These are phyloP conservation scores for Pogonomyrmex californicus DNA, from an alignment of 1,140 invertebrate species.

Conservation along the genomic window DNA sequence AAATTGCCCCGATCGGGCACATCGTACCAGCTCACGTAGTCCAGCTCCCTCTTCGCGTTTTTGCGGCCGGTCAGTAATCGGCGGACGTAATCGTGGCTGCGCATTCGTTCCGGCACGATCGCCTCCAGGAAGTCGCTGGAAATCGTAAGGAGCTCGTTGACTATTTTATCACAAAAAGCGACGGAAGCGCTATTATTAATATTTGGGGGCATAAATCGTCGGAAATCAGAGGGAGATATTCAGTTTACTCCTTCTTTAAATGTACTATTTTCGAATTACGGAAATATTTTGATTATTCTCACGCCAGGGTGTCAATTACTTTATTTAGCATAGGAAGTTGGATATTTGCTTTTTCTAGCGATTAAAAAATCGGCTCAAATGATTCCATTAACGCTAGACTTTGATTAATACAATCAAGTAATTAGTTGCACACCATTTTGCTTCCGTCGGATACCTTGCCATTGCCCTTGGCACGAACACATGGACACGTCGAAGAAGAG, in stretches of 20 bases:
- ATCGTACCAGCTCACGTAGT: slow-evolving; percentile 89
- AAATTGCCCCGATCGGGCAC: slow-evolving; percentile 89
- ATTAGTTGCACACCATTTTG: slow-evolving; percentile 6
- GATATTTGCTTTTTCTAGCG: neutral
- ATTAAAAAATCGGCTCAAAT: neutral
- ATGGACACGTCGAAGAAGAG: slow-evolving; percentile 91
- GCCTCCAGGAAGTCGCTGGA: slow-evolving; percentile 83
- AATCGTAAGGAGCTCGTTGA: slow-evolving; percentile 7
- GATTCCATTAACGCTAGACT: neutral
- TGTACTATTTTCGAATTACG: neutral
- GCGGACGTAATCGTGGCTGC: slow-evolving; percentile 90
- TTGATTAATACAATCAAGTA: slow-evolving; percentile 4
- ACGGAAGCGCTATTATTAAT: neutral
- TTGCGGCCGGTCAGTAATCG: slow-evolving; percentile 88
- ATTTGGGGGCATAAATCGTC: neutral
- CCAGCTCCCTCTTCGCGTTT: slow-evolving; percentile 87
- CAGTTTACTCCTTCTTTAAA: neutral
- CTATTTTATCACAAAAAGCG: neutral
- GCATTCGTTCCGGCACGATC: slow-evolving; percentile 83
- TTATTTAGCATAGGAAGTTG: neutral
- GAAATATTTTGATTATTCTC: slow-evolving; percentile 10
- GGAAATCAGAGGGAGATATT: neutral
- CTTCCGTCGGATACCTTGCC: slow-evolving; percentile 84
- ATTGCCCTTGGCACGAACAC: slow-evolving; percentile 90
- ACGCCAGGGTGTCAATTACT: neutral